phyloP scores from a whole-genome alignment of 1,140 invertebrate species.

The Steinernema feltiae region DNA sequence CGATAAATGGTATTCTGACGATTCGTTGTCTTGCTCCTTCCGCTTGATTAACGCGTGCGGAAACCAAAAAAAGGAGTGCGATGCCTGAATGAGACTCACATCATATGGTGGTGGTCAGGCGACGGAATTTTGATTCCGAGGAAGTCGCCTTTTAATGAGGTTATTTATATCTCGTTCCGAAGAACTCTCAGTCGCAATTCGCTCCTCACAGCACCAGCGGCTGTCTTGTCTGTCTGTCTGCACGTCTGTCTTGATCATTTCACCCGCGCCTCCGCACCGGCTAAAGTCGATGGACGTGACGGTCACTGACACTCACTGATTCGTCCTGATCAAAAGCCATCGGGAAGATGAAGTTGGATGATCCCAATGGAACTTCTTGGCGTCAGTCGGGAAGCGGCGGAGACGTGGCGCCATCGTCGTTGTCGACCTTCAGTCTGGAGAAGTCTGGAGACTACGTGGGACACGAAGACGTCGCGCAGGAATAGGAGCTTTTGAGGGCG shows the following conservation, averaged over 20 bases:
- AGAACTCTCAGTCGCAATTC: too few relatives aligned
- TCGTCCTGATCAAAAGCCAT: background rate
- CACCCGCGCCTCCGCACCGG: background rate
- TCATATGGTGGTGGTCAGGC: too few relatives aligned
- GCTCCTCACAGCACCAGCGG: too few relatives aligned
- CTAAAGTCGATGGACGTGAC: background rate
- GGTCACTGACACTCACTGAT: background rate
- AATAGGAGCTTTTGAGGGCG: slow-evolving; percentile 62
- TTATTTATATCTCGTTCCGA: too few relatives aligned
- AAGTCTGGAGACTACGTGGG: slow-evolving; percentile 61
- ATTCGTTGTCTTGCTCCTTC: too few relatives aligned
- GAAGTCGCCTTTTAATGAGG: too few relatives aligned
- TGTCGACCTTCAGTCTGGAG: background rate
- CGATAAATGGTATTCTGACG: too few relatives aligned
- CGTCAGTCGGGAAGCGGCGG: background rate
- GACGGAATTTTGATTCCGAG: too few relatives aligned
- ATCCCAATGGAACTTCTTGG: background rate
- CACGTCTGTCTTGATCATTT: too few relatives aligned
- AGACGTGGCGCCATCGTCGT: background rate
- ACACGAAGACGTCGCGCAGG: slow-evolving; percentile 72
- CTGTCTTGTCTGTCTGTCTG: background rate
- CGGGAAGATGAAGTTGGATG: background rate
- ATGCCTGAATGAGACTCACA: too few relatives aligned
- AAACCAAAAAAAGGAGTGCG: too few relatives aligned
- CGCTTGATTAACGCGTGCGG: too few relatives aligned